These are phyloP conservation scores for Aurelia sp. DNA, from an alignment of 30 jellyfish, hydroid and myxozoan species.

Conservation along the genomic window DNA sequence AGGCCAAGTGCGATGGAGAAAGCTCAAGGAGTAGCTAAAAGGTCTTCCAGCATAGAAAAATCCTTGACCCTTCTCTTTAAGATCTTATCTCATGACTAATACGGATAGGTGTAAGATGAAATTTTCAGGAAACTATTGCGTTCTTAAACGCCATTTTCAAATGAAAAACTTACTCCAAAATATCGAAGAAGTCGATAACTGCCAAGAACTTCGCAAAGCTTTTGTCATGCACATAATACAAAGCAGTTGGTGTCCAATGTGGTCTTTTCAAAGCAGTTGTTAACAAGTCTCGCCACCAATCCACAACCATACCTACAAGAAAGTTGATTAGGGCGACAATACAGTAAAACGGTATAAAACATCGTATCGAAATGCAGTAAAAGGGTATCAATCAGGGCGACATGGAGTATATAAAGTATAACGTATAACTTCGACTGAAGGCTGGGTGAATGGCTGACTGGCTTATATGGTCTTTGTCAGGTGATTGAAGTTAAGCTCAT, in stretches of 20 bases:
- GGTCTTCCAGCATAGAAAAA: no score
- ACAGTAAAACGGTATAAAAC: no score
- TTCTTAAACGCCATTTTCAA: neutral
- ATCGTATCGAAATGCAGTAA: no score
- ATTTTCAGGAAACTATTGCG: neutral
- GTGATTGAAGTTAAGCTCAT: no score
- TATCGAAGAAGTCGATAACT: constrained; percentile 92
- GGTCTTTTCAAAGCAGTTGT: constrained; percentile 88
- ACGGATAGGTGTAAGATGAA: neutral
- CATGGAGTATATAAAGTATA: no score
- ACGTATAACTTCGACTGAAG: no score
- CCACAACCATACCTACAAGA: constrained; percentile 87
- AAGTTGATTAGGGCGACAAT: neutral
- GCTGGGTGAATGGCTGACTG: no score
- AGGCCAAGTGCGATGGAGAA: no score
- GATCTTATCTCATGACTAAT: neutral
- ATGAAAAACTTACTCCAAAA: constrained; percentile 80
- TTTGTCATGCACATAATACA: constrained; percentile 88
- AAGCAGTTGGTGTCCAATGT: constrained; percentile 89
- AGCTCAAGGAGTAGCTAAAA: no score
- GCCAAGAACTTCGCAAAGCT: constrained; percentile 93
- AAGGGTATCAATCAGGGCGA: no score
- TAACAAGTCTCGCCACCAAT: constrained; percentile 98
- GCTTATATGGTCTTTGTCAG: no score
- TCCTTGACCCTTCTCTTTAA: no score